Conservation (phyloP, 2,113 vertebrate genomes). For the Tragelaphus strepsiceros region DNA sequence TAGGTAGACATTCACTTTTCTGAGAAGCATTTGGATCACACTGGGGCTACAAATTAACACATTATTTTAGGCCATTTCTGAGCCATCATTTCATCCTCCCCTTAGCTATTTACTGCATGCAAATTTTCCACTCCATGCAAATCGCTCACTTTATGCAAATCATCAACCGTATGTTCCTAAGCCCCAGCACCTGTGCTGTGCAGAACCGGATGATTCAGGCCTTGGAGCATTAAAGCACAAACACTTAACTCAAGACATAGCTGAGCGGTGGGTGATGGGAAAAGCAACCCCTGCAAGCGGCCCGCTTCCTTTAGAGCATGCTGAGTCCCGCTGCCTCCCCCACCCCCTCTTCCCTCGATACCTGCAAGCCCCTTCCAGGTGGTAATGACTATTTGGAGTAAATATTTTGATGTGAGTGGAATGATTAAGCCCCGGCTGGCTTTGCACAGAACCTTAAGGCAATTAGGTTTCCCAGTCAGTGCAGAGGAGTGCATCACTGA, state of each 20-base stretch:
- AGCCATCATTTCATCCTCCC: conserved; percentile 52
- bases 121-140: conserved; percentile 65
- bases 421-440: conserved; percentile 54
- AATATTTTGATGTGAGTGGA: conserved; percentile 71
- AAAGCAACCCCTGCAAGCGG: not conserved
- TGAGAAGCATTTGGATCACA: conserved; percentile 23
- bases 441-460: conserved; percentile 53
- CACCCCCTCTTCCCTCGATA: not conserved
- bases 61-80: conserved; percentile 65
- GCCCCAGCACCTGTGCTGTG: conserved; percentile 50
- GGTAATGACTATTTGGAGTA: conserved; percentile 71
- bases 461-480: conserved; percentile 63
- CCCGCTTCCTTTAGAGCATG: not conserved
- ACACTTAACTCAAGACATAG: conserved; percentile 51
- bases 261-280: not conserved
- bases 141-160: conserved; percentile 65
- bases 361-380: conserved; percentile 60
- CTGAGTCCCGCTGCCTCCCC: not conserved
- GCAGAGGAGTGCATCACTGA: not conserved
- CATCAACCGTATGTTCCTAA: conserved; percentile 38
- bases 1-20: conserved; percentile 4
- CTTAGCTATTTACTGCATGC: conserved; percentile 64
- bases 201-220: conserved; percentile 38
- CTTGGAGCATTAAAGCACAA: conserved; percentile 37
- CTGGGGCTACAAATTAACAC: conserved; percentile 37